A percentile compares a stretch with the other conserved stretches of the same genome.
These are phyloP conservation scores for Luscinia luscinia DNA, from an alignment of 2,797 vertebrate species.

Conservation along the genomic window DNA sequence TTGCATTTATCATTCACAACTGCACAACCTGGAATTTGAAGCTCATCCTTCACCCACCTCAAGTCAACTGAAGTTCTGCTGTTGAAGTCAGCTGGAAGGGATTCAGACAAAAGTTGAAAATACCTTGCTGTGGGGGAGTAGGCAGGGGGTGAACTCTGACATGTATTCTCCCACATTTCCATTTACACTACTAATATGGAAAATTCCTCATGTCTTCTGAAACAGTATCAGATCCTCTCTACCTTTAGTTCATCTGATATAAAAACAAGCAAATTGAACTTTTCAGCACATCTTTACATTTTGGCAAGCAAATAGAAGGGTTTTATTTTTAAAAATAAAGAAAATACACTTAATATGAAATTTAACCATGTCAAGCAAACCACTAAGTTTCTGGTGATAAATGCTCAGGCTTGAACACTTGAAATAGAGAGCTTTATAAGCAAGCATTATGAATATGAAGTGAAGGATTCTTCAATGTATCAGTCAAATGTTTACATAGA, in stretches of 20 bases:
- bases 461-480: neutral
- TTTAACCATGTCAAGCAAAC: neutral
- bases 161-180: neutral
- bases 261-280: neutral
- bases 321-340: neutral
- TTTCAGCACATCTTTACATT: neutral
- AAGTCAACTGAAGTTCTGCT: neutral
- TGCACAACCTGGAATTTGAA: neutral
- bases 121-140: accelerated
- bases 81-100: neutral
- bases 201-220: neutral
- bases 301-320: neutral
- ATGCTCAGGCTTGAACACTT: neutral
- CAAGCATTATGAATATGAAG: neutral
- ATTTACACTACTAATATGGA: neutral
- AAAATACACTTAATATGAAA: neutral
- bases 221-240: neutral
- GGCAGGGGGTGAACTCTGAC: neutral
- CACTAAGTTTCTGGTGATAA: neutral
- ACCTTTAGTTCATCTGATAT: neutral
- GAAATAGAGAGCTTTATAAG: neutral
- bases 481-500: neutral
- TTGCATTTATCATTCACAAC: neutral
- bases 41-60: neutral
- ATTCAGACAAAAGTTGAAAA: neutral